Evolutionary conservation across 2,888 invertebrate genomes (phyloP), one percentile per base, ranked within the genome.

Genomic region (Erebia aethiops): DNA sequence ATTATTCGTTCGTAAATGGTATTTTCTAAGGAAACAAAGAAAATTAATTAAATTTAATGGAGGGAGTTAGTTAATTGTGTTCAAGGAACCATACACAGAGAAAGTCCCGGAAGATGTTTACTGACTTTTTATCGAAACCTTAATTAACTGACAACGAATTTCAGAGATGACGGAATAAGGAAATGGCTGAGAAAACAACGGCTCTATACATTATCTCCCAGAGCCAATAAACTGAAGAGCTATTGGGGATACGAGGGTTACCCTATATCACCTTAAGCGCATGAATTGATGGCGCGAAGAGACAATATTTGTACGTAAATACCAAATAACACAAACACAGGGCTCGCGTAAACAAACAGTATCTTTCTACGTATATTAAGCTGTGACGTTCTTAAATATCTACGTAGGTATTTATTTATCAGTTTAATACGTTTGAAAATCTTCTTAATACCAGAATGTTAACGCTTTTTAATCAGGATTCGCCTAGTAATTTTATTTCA

Each of bases 121-220:
- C 66, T 21, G 43, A 35, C 49, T 26, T 67, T 66, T 65, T 62
- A 43, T 46, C 60, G 52, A 18, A 18, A 16, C 54, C 54, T 54
- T 18, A 16, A 54, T 11, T 54, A 70, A 67, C 56, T 67, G 58
- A 51, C 70, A 68, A 67, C 57, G 67, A 74, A 74, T 64, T 69
- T 61, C 43, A 46, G 35, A 70, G 64, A 65, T 63, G 62, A 56
- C 43, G 46, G 58, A 63, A 64, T 72, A 69, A 72, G 63, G 74
- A 73, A 74, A 71, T 68, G 67, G 67, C n/a, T 52, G 60, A 41
- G 71, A 64, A 73, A 75, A 75, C 69, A 71, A 74, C 26, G 63
- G 61, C 65, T 67, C 64, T 69, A 72, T 11, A 14, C 46, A 49
- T 35, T 49, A 62, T 74, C 68, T 71, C 16, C 60, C 60, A 18